A percentile compares a stretch with the other conserved stretches of the same genome.
These are phyloP conservation scores for Siniperca obscura DNA, from an alignment of 2,797 vertebrate genomes.

Conservation along the genomic window DNA sequence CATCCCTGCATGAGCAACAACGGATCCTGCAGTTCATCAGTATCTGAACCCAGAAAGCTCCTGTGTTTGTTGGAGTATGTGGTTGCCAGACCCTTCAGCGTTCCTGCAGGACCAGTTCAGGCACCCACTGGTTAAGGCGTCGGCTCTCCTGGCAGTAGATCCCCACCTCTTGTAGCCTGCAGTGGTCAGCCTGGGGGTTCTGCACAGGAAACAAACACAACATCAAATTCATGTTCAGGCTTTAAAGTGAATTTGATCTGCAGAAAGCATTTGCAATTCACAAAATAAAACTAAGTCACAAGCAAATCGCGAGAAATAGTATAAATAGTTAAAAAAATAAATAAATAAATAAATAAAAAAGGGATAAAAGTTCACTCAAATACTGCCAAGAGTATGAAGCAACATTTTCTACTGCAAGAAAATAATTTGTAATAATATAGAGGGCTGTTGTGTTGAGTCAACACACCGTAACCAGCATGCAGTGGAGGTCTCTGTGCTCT, in stretches of 20 bases:
- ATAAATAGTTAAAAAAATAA: neutral
- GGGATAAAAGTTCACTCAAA: neutral
- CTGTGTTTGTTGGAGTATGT: neutral
- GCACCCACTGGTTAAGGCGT: constrained; percentile 91
- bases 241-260: neutral
- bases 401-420: neutral
- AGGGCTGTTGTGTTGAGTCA: constrained; percentile 1
- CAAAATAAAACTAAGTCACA: neutral
- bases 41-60: constrained; percentile 42
- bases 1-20: constrained; percentile 31
- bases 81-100: constrained; percentile 81
- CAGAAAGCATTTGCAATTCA: neutral
- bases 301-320: neutral
- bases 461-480: constrained; percentile 93
- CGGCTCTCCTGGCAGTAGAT: constrained; percentile 91
- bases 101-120: constrained; percentile 89
- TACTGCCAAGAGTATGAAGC: neutral
- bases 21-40: constrained; percentile 47
- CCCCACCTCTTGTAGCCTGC: constrained; percentile 90
- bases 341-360: too few relatives aligned
- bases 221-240: constrained; percentile 8
- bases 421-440: neutral
- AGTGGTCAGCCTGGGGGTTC: constrained; percentile 89
- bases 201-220: constrained; percentile 54
- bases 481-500: constrained; percentile 88